These are phyloP conservation scores for Paralinhomoeus sp. DNA, from an alignment of 2,888 invertebrate genomes.

Conservation along the genomic window DNA sequence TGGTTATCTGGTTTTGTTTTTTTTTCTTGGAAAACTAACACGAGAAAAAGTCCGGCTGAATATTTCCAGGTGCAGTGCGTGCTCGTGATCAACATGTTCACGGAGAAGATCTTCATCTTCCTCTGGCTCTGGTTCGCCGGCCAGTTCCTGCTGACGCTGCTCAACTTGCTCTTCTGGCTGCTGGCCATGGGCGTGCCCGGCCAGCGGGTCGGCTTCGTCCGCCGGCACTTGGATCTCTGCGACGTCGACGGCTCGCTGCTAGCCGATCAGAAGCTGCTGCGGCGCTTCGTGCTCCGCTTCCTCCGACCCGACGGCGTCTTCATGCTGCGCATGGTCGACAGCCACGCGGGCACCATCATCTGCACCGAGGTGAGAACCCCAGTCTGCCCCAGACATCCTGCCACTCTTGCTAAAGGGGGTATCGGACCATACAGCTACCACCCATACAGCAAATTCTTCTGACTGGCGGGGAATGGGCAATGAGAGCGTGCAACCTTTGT, in stretches of 20 bases:
- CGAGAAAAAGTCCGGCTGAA: too few relatives aligned
- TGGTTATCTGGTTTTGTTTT: background rate
- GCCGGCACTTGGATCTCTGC: constrained; percentile 11
- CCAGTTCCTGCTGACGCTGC: constrained; percentile 15
- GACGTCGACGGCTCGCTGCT: constrained; percentile 5
- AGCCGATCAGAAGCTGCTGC: constrained; percentile 10
- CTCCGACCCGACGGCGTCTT: constrained; percentile 22
- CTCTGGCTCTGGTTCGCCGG: constrained; percentile 24
- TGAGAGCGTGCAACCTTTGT: too few relatives aligned
- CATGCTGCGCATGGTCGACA: constrained; percentile 15
- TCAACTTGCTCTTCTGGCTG: constrained; percentile 24
- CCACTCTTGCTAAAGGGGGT: too few relatives aligned
- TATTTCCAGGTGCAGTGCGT: constrained; percentile 14
- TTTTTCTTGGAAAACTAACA: constrained; percentile 6
- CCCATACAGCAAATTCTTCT: too few relatives aligned
- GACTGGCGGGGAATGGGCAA: background rate
- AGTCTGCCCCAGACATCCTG: too few relatives aligned
- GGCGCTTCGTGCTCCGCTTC: constrained; percentile 17
- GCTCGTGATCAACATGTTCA: constrained; percentile 23
- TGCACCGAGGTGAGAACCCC: constrained; percentile 5
- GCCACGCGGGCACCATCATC: constrained; percentile 13
- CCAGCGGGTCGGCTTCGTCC: constrained; percentile 8
- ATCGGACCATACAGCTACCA: too few relatives aligned
- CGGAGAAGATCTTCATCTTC: constrained; percentile 25
- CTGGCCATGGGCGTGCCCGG: constrained; percentile 13